Evolutionary conservation across 1,140 invertebrate species (phyloP).

Genomic region (Episyrphus balteatus): DNA sequence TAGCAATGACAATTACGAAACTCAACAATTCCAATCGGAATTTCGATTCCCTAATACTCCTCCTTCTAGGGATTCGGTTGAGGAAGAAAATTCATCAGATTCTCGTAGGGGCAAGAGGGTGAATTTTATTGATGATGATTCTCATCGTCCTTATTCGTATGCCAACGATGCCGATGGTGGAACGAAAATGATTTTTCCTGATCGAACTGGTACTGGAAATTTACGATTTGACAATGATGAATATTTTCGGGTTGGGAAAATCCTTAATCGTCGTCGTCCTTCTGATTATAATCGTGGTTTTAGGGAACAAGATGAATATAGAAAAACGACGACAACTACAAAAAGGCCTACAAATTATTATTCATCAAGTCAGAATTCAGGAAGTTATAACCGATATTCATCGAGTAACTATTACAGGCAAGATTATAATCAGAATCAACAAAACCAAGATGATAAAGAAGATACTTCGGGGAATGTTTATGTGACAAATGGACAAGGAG

Average conservation of each 20-base stretch:
- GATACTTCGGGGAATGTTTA: slow-evolving; percentile 22
- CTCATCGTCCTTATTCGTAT: too few relatives aligned
- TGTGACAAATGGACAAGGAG: slow-evolving; percentile 29
- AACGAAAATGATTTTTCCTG: slow-evolving; percentile 33
- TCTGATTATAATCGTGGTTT: neutral
- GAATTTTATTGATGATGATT: neutral
- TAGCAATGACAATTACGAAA: neutral
- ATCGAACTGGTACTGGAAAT: slow-evolving; percentile 36
- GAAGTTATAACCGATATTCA: too few relatives aligned
- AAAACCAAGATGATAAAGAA: neutral
- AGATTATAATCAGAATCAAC: neutral
- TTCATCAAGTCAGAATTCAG: too few relatives aligned
- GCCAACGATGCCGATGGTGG: slow-evolving; percentile 1
- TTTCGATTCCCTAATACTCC: neutral
- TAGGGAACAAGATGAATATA: neutral
- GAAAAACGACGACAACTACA: neutral
- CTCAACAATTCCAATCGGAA: neutral
- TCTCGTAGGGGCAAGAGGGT: neutral
- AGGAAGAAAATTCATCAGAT: neutral
- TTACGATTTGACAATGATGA: slow-evolving; percentile 25
- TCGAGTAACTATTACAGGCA: too few relatives aligned
- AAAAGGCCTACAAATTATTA: too few relatives aligned
- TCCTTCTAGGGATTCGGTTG: neutral
- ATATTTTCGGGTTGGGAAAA: neutral
- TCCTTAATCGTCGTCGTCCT: neutral